Conservation (phyloP, 1,140 invertebrate genomes). For the Orius laevigatus region DNA sequence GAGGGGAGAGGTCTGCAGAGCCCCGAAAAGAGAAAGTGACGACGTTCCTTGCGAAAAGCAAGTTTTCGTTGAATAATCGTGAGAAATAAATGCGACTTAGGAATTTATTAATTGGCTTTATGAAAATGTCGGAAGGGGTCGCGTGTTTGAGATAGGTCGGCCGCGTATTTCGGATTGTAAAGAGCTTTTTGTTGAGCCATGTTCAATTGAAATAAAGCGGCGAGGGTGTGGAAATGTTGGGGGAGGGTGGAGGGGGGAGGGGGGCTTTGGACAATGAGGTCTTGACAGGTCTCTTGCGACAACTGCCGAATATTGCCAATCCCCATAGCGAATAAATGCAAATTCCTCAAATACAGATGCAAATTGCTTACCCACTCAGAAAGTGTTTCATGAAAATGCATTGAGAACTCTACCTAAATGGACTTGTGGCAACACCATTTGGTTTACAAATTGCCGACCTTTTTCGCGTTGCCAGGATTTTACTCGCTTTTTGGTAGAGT, state of each 20-base stretch:
- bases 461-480: constrained; percentile 13
- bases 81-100: too few species aligned
- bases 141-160: too few species aligned
- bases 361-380: constrained; percentile 19
- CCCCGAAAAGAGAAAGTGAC: too few species aligned
- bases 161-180: constrained; percentile 1
- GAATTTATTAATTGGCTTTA: too few species aligned
- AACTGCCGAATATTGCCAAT: constrained; percentile 17
- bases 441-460: constrained; percentile 18
- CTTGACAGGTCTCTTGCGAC: constrained; percentile 11
- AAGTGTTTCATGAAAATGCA: constrained; percentile 21
- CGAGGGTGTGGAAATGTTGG: too few species aligned
- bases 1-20: too few species aligned
- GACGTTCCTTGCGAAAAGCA: too few species aligned
- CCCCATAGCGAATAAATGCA: constrained; percentile 17
- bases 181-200: constrained; percentile 10
- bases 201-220: constrained; percentile 14
- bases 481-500: constrained; percentile 11
- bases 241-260: too few species aligned
- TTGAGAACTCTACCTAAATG: constrained; percentile 17
- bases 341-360: constrained; percentile 20
- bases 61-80: too few species aligned
- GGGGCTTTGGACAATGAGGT: constrained; percentile 11
- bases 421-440: constrained; percentile 17
- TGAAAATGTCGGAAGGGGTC: too few species aligned